These are phyloP conservation scores for Galeopterus variegatus DNA, from an alignment of 2,113 vertebrate species.

Conservation along the genomic window DNA sequence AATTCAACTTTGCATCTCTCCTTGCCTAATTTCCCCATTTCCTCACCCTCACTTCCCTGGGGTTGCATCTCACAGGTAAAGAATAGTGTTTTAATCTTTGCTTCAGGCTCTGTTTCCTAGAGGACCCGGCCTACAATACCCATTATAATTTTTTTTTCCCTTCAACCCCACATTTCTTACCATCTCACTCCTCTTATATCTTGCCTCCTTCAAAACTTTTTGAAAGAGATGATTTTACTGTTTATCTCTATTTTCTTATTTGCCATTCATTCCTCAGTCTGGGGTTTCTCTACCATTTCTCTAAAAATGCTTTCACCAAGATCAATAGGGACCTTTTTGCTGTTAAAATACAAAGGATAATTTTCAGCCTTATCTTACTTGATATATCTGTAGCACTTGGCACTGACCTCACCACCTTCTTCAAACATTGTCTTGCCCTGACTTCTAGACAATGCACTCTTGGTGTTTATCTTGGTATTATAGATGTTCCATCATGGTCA, in stretches of 20 bases:
- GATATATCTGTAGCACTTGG: conserved; percentile 58
- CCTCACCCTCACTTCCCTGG: not conserved
- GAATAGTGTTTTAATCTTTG: not conserved
- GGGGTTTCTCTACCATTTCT: conserved; percentile 59
- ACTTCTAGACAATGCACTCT: conserved; percentile 37
- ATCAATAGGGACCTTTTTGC: conserved; percentile 70
- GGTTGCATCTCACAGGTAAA: not conserved
- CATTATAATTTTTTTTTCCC: not conserved
- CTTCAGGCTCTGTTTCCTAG: not conserved
- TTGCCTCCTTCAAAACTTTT: conserved; percentile 56
- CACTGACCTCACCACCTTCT: conserved; percentile 52
- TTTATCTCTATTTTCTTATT: conserved; percentile 68
- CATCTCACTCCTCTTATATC: not conserved
- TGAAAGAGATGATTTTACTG: not conserved
- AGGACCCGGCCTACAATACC: not conserved
- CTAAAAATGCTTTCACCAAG: conserved; percentile 64
- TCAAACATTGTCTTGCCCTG: conserved; percentile 53
- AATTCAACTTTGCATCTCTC: not conserved
- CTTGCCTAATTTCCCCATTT: not conserved
- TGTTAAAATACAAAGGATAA: conserved; percentile 67
- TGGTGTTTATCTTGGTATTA: conserved; percentile 48
- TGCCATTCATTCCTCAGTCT: conserved; percentile 54
- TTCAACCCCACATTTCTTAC: not conserved
- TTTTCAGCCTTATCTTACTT: conserved; percentile 74
- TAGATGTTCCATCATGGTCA: conserved; percentile 36